Evolutionary conservation across 2,113 vertebrate genomes (phyloP).

Genomic region (Syngnathus typhle): DNA sequence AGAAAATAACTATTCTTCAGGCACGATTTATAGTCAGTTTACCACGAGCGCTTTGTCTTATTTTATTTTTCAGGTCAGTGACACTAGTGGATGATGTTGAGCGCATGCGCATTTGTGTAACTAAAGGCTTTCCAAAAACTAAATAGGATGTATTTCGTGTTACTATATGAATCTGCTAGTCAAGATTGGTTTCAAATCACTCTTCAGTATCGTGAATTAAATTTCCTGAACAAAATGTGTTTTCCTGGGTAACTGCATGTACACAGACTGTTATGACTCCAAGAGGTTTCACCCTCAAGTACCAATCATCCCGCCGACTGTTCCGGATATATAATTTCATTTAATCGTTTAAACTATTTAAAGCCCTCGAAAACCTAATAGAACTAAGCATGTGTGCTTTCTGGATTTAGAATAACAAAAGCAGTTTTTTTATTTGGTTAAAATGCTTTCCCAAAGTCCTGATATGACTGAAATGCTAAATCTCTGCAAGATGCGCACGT

Average conservation of each 20-base stretch:
- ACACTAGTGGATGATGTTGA: background rate
- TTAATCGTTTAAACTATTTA: background rate
- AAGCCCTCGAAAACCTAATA: too few species aligned
- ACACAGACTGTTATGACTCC: slow-evolving; percentile 10
- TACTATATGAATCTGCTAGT: background rate
- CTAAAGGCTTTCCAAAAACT: background rate
- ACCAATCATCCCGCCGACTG: background rate
- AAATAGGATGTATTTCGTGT: background rate
- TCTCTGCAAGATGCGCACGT: slow-evolving; percentile 26
- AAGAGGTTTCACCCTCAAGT: background rate
- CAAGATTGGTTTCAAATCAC: background rate
- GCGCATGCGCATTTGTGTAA: background rate
- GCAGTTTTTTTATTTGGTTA: background rate
- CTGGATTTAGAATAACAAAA: too few species aligned
- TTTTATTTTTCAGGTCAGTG: background rate
- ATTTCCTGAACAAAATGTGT: background rate
- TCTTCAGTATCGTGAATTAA: background rate
- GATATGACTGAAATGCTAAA: slow-evolving; percentile 8
- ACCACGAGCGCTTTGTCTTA: too few species aligned
- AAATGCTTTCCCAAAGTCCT: slow-evolving; percentile 35
- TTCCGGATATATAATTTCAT: slow-evolving; percentile 18
- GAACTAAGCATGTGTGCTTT: too few species aligned
- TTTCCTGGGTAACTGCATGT: background rate
- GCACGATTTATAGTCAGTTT: background rate
- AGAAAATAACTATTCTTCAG: background rate